Base-by-base conservation (phyloP, 2,113 vertebrate genomes). In the Rostratula benghalensis region DNA sequence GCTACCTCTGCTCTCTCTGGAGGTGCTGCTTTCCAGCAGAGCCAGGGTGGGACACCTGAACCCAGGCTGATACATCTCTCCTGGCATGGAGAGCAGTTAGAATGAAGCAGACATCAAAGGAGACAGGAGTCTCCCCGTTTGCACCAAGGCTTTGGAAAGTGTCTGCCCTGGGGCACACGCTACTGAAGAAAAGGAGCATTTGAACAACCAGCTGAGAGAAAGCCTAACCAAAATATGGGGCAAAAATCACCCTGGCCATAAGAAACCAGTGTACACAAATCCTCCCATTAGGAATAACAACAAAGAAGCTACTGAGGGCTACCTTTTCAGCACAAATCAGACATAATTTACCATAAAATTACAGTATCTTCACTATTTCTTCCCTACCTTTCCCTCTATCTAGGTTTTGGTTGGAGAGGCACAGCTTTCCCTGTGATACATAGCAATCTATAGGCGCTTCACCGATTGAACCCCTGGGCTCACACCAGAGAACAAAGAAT, bases 41-140 rank as follows among this genome's bases (percentile, higher is more conserved):
- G 35, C 45, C 24, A 30, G 16, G 54, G 30, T 7, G 21, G 78
- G 79, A 69, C 27, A 43, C 1, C 23, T 11, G 24, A 84, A 54
- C 35, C 19, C 27, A 16, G 23, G 30, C 10, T 73, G 90, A 48
- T 6, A 19, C 5, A n/a, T 28, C 39, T 39, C 39, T 39, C 13
- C 21, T 1, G 1, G 45, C 1, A 2, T 2, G 25, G 13, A 24
- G 65, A 27, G 30, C 5, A 9, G 6, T 64, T 16, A 21, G 39
- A 37, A 76, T 53, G 13, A 51, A 76, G 51, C 21, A 37, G 39
- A 11, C 7, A 17, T 22, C 35, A 11, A 79, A 27, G 20, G 23
- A 77, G 51, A 37, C 27, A 16, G 28, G 22, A 20, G 33, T 31
- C 68, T 7, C 76, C 54, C 65, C 13, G 18, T 9, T 57, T 28